These are phyloP conservation scores for Hermatobates lingyangjiaoensis DNA, from an alignment of 1,140 invertebrate genomes.

Conservation along the genomic window DNA sequence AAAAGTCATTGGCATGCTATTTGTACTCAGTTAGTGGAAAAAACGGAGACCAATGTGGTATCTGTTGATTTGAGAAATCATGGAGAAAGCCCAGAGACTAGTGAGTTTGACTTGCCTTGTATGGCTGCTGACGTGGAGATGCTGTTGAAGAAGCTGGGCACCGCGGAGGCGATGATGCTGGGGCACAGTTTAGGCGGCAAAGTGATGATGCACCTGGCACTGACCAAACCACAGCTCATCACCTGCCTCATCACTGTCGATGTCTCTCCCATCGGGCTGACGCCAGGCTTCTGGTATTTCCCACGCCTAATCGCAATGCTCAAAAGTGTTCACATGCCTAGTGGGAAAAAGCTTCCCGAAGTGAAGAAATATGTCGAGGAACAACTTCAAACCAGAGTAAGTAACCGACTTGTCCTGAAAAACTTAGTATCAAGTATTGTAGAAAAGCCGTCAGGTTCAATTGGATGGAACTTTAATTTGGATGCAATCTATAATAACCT, in stretches of 20 bases:
- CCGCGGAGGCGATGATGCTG: constrained; percentile 44
- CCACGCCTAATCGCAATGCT: constrained; percentile 42
- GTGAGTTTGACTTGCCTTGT: constrained; percentile 43
- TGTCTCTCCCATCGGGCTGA: constrained; percentile 51
- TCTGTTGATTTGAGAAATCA: constrained; percentile 75
- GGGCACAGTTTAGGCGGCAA: constrained; percentile 89
- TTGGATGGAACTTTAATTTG: constrained; percentile 53
- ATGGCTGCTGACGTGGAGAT: constrained; percentile 51
- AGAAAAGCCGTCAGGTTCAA: constrained; percentile 30
- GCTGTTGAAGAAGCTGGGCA: constrained; percentile 37
- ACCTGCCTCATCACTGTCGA: constrained; percentile 66
- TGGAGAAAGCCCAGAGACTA: constrained; percentile 65
- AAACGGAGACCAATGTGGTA: too few relatives aligned
- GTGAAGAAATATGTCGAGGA: constrained; percentile 37
- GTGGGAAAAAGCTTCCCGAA: constrained; percentile 37
- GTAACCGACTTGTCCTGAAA: too few relatives aligned
- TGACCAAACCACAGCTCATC: constrained; percentile 46
- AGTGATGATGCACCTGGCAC: constrained; percentile 55
- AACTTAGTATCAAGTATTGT: too few relatives aligned
- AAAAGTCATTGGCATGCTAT: too few relatives aligned
- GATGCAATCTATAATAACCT: constrained; percentile 40
- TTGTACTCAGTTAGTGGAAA: too few relatives aligned
- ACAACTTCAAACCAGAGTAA: constrained; percentile 23
- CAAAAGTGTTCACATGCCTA: constrained; percentile 33
- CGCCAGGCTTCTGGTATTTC: constrained; percentile 41